These are phyloP conservation scores for Cataglyphis albicans DNA, from an alignment of 2,888 invertebrate genomes.

Conservation along the genomic window DNA sequence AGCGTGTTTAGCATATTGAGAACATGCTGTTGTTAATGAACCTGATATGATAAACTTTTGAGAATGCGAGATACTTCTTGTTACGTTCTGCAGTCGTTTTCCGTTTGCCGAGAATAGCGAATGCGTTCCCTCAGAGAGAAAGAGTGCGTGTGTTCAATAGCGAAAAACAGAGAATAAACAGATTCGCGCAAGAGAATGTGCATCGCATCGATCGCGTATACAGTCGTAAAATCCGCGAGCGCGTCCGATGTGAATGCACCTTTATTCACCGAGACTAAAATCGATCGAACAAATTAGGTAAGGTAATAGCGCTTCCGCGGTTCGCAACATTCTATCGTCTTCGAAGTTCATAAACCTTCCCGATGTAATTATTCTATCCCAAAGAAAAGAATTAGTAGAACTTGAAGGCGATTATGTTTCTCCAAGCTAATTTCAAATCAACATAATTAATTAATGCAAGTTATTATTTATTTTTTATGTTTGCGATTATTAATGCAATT, in stretches of 20 bases:
- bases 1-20: slow-evolving; percentile 5
- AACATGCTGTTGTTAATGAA: neutral
- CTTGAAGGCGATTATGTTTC: neutral
- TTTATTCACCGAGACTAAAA: slow-evolving; percentile 70
- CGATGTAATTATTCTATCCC: neutral
- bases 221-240: slow-evolving; percentile 21
- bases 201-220: slow-evolving; percentile 23
- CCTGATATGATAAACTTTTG: neutral
- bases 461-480: neutral
- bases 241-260: slow-evolving; percentile 69
- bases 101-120: slow-evolving; percentile 39
- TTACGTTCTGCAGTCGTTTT: slow-evolving; percentile 38
- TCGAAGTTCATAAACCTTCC: slow-evolving; percentile 11
- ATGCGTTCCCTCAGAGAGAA: slow-evolving; percentile 72
- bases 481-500: neutral
- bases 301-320: slow-evolving; percentile 75
- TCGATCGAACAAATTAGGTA: slow-evolving; percentile 75
- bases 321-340: slow-evolving; percentile 57
- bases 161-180: slow-evolving; percentile 61
- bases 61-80: neutral
- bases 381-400: neutral
- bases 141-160: slow-evolving; percentile 77
- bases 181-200: slow-evolving; percentile 56
- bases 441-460: neutral
- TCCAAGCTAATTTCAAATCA: neutral